A percentile compares a stretch with the other conserved stretches of the same genome.
phyloP scores from a whole-genome alignment of 2,113 vertebrate species.

The Cinclus mexicanus region DNA sequence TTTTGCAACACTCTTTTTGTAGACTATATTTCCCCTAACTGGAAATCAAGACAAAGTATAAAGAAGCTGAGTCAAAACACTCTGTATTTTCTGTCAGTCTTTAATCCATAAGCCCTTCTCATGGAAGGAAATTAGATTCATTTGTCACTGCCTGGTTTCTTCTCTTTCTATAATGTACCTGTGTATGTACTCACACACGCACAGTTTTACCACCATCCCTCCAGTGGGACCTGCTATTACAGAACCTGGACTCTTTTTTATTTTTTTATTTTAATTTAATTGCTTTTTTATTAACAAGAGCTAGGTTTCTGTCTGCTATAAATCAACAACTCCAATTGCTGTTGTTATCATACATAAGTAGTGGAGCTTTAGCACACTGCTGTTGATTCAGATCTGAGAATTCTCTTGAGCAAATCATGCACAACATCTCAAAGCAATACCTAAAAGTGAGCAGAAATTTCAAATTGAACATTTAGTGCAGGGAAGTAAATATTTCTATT shows the following conservation, averaged over 20 bases:
- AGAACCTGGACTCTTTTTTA: background rate
- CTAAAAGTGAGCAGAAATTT: background rate
- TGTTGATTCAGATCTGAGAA: background rate
- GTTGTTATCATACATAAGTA: background rate
- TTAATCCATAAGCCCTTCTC: background rate
- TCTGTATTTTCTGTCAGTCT: background rate
- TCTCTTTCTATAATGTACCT: background rate
- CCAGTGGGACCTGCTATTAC: background rate
- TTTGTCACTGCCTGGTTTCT: background rate
- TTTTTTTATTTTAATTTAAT: background rate
- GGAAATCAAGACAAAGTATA: background rate
- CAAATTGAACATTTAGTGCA: background rate
- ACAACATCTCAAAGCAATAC: background rate
- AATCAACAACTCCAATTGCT: background rate
- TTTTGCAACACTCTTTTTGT: background rate
- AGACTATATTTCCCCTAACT: background rate
- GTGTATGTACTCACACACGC: too few relatives aligned
- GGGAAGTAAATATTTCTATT: background rate
- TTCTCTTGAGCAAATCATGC: background rate
- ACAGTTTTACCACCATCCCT: background rate
- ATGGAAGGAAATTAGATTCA: background rate
- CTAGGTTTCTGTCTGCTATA: background rate
- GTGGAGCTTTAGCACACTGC: background rate
- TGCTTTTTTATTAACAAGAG: background rate
- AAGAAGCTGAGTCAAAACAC: background rate